Base-by-base conservation (phyloP, 1,140 invertebrate species). In the Drosophila parabipectinata region DNA sequence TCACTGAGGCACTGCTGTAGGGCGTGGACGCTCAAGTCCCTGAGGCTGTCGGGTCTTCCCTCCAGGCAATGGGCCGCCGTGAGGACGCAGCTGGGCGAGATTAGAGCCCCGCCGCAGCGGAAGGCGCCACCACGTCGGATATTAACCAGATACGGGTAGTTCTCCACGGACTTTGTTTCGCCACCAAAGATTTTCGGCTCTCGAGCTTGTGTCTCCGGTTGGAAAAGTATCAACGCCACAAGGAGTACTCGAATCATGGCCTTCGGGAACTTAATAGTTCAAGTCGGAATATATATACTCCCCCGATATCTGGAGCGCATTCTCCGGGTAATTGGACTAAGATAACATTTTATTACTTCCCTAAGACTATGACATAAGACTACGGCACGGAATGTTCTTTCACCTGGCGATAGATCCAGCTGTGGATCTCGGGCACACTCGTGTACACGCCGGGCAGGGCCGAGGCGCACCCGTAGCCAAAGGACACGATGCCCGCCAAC, bases 21-120 rank as follows among this genome's bases (percentile, higher is more conserved):
- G 18, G 80, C 81, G 32, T 77, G 41, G 0, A 91, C 41, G 1
- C 14, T 77, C 1, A 91, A 44, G 18, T 76, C 58, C 0, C 52
- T 1, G 18, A 63, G 26, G 0, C 47, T 12, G 0, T 45, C 10
- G 6, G 58, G 48, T 1, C 44, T 41, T 1, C 9, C 5, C 47
- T 87, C 37, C 37, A 90, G 14, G 4, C 88, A 90, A 45, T 91
- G 89, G 3, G 89, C 89, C 0, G 89, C 89, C 0, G 89, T 91
- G 3, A 91, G 63, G 0, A 91, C 89, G 59, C 89, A 91, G n/a
- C 44, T 75, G 8, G 76, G 69, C n/a, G 89, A 72, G 14, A 90
- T 72, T 8, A 91, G 30, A 1, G 48, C 54, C 0, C 89, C 89
- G n/a, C 76, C 81, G 18, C 89, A 91, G 2, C 12, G 34, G 12